A percentile compares a stretch with the other conserved stretches of the same genome.
Evolutionary conservation across 1,140 invertebrate genomes (phyloP).

Genomic region (Caenorhabditis tropicalis): DNA sequence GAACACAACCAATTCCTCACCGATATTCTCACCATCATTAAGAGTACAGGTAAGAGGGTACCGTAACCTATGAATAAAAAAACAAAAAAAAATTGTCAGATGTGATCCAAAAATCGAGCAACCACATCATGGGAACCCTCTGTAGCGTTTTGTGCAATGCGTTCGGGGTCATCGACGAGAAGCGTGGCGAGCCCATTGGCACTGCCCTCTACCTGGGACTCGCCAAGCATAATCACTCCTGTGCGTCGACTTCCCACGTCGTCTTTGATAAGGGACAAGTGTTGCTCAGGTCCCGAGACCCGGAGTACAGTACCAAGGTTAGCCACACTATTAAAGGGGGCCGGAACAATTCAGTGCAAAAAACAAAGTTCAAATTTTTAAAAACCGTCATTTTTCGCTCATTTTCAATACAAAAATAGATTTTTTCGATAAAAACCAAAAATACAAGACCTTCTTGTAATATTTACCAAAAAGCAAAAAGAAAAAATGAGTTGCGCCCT

Average conservation of each 20-base stretch:
- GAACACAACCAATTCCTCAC: background rate
- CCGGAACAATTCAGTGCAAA: no score
- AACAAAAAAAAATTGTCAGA: no score
- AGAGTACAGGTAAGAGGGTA: background rate
- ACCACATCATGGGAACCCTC: background rate
- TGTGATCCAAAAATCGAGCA: background rate
- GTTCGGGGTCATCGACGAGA: background rate
- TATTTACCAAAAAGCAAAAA: no score
- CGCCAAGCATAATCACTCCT: slow-evolving; percentile 14
- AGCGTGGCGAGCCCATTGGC: background rate
- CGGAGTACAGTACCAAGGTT: background rate
- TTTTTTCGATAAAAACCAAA: no score
- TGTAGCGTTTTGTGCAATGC: slow-evolving; percentile 9
- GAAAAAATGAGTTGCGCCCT: no score
- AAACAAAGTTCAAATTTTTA: no score
- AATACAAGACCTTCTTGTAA: no score
- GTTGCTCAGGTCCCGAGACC: background rate
- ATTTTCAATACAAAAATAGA: no score
- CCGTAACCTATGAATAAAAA: no score
- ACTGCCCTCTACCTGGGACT: background rate
- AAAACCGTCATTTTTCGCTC: no score
- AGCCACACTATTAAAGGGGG: background rate
- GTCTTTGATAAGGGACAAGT: slow-evolving; percentile 5
- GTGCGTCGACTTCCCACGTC: background rate
- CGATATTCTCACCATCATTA: background rate